phyloP scores from a whole-genome alignment of 2,113 vertebrate genomes.

The Onychostoma macrolepis region DNA sequence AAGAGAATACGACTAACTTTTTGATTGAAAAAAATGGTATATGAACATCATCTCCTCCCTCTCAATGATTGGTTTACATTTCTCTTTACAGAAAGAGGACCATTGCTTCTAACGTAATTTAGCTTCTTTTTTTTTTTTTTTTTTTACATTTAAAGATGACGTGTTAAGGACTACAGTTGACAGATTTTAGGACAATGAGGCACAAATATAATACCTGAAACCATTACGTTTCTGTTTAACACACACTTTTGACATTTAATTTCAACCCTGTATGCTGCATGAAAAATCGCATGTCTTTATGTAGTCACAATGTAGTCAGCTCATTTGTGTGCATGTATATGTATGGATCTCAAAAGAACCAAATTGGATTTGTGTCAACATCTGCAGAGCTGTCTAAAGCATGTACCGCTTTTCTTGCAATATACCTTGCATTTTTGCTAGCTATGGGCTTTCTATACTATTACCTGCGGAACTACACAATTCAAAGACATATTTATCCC shows the following conservation, averaged over 20 bases:
- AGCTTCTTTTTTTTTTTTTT: background rate
- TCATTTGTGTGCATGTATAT: background rate
- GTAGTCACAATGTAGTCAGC: background rate
- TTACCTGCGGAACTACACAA: slow-evolving; percentile 26
- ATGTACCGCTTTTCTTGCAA: background rate
- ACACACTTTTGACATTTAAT: background rate
- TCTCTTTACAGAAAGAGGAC: slow-evolving; percentile 5
- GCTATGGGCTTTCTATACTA: slow-evolving; percentile 45
- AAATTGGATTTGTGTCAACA: background rate
- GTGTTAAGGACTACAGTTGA: background rate
- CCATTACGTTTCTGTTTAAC: slow-evolving; percentile 11
- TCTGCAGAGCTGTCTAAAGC: slow-evolving; percentile 31
- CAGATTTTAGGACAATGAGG: slow-evolving; percentile 19
- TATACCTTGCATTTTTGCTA: slow-evolving; percentile 34
- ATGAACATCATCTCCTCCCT: background rate
- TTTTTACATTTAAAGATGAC: background rate
- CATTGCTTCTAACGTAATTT: slow-evolving; percentile 24
- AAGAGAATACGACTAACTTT: slow-evolving; percentile 9
- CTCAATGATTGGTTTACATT: slow-evolving; percentile 6
- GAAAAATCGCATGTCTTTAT: background rate
- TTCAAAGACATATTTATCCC: slow-evolving; percentile 2
- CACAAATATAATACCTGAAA: slow-evolving; percentile 35
- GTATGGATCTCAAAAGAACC: background rate
- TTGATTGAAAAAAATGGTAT: background rate
- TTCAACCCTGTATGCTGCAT: slow-evolving; percentile 12